These are phyloP conservation scores for Malurus melanocephalus DNA, from an alignment of 2,113 vertebrate species.

Conservation along the genomic window DNA sequence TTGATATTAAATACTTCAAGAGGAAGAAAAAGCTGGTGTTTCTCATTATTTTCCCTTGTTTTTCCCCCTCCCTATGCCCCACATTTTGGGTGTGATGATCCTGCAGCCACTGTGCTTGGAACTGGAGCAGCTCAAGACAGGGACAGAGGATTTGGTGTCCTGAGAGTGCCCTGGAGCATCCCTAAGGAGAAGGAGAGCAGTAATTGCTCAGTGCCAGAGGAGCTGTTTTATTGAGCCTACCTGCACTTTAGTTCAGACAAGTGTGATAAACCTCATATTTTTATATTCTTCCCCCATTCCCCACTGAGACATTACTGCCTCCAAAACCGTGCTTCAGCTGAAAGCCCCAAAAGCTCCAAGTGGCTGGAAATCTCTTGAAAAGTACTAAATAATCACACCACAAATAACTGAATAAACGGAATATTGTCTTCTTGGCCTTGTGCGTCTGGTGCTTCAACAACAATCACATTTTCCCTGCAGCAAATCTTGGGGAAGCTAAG, in stretches of 20 bases:
- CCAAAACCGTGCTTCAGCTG: not conserved
- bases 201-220: conserved; percentile 31
- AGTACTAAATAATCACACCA: not conserved
- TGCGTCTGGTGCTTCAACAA: not conserved
- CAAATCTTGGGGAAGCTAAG: not conserved
- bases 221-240: not conserved
- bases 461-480: not conserved
- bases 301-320: not conserved
- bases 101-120: not conserved
- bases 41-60: not conserved
- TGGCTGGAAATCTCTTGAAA: not conserved
- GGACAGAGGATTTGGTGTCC: not conserved
- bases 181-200: not conserved
- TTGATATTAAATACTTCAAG: not conserved
- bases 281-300: not conserved
- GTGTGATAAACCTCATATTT: conserved; percentile 6
- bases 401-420: not conserved
- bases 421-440: not conserved
- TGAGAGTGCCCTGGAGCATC: not conserved
- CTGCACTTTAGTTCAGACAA: not conserved
- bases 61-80: fast-evolving
- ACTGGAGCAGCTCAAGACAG: not conserved
- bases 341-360: not conserved
- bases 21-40: not conserved
- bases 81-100: fast-evolving